Evolutionary conservation across 2,888 invertebrate species (phyloP).

Genomic region (Gymnosoma rotundatum): DNA sequence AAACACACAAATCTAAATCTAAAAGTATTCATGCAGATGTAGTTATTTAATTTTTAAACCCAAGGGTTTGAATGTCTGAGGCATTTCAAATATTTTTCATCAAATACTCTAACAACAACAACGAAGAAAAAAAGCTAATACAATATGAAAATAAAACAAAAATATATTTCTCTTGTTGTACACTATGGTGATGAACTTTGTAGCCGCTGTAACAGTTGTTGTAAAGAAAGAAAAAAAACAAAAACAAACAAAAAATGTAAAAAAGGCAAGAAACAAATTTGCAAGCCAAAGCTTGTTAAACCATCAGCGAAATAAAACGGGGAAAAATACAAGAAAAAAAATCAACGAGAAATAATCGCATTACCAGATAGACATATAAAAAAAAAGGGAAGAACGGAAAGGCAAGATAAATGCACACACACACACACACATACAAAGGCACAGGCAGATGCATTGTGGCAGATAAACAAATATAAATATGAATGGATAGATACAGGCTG

Average conservation of each 20-base stretch:
- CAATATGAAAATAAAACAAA: slow-evolving; percentile 15
- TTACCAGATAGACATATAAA: slow-evolving; percentile 29
- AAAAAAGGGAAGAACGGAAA: slow-evolving; percentile 18
- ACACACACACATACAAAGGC: background rate
- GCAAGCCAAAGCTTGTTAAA: slow-evolving; percentile 28
- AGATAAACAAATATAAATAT: slow-evolving; percentile 47
- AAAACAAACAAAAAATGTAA: background rate
- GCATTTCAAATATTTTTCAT: slow-evolving; percentile 62
- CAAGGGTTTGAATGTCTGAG: slow-evolving; percentile 60
- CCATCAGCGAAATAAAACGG: slow-evolving; percentile 20
- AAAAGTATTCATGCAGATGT: slow-evolving; percentile 22
- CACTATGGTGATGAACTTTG: slow-evolving; percentile 51
- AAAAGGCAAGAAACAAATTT: slow-evolving; percentile 40
- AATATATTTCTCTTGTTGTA: slow-evolving; percentile 18
- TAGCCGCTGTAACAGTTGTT: slow-evolving; percentile 46
- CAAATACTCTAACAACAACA: slow-evolving; percentile 45
- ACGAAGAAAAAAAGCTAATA: slow-evolving; percentile 36
- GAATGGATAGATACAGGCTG: no score
- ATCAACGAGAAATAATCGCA: slow-evolving; percentile 62
- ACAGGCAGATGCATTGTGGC: slow-evolving; percentile 15
- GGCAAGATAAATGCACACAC: background rate
- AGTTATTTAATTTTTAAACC: slow-evolving; percentile 33
- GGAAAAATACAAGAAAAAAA: background rate
- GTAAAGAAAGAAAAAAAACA: background rate
- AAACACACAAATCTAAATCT: slow-evolving; percentile 9